Percentiles rank a stretch among this genome's conserved stretches.
phyloP scores from a whole-genome alignment of 1,140 invertebrate species.

The Drosophila mojavensis region DNA sequence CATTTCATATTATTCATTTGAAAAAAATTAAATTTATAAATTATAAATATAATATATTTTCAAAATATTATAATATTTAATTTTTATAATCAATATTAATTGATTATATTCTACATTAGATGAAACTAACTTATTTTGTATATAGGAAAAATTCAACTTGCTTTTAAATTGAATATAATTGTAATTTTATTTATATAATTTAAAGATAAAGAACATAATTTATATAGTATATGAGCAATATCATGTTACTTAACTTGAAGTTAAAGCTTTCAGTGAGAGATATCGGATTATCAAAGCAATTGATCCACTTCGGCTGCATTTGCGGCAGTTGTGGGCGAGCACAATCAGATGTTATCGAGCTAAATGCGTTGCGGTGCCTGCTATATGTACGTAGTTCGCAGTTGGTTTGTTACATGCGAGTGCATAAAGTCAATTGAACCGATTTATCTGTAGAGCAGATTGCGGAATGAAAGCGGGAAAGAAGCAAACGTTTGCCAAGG shows the following conservation, averaged over 20 bases:
- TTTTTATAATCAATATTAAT: too few relatives aligned
- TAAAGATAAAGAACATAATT: too few relatives aligned
- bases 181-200: too few relatives aligned
- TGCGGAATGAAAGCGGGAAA: constrained; percentile 16
- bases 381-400: not conserved
- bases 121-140: too few relatives aligned
- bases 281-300: not conserved
- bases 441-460: constrained; percentile 38
- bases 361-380: constrained; percentile 5
- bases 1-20: too few relatives aligned
- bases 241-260: not conserved
- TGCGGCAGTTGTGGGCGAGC: not conserved
- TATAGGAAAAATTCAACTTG: too few relatives aligned
- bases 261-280: not conserved
- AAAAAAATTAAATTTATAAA: too few relatives aligned
- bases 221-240: too few relatives aligned
- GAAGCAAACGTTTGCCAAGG: constrained; percentile 45
- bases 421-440: constrained; percentile 48
- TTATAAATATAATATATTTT: too few relatives aligned
- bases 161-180: too few relatives aligned
- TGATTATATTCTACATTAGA: too few relatives aligned
- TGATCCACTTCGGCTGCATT: not conserved
- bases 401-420: constrained; percentile 16
- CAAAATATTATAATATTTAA: too few relatives aligned
- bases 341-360: constrained; percentile 15